Conservation (phyloP, 2,888 invertebrate genomes). For the Harpagoxenus sublaevis region DNA sequence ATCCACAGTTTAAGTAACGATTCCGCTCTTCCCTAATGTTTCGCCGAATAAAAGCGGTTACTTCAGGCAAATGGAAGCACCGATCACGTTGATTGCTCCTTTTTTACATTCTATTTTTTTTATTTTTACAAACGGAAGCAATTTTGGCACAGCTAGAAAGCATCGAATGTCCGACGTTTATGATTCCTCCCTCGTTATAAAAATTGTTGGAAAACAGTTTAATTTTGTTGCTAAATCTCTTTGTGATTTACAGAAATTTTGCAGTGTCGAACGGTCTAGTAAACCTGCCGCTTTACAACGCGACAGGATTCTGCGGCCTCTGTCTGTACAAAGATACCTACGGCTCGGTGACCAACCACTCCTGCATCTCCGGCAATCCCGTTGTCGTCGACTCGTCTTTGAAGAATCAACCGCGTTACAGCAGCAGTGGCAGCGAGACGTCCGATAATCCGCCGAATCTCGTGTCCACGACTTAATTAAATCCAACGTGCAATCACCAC, state of each 20-base stretch:
- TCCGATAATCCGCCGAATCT: conserved; percentile 75
- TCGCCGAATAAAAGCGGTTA: conserved; percentile 30
- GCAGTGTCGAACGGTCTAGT: conserved; percentile 82
- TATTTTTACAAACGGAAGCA: not conserved
- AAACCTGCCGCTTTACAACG: conserved; percentile 79
- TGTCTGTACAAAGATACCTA: conserved; percentile 79
- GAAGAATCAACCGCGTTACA: conserved; percentile 69
- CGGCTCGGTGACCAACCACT: conserved; percentile 69
- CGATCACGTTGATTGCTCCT: not conserved
- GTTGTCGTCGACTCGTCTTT: conserved; percentile 56
- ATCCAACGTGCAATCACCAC: not conserved
- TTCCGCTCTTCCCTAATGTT: conserved; percentile 20
- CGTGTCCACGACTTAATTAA: conserved; percentile 69
- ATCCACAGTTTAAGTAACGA: conserved; percentile 62
- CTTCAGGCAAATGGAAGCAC: not conserved
- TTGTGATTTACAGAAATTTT: conserved; percentile 79
- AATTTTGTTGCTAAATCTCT: not conserved
- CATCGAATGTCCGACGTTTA: not conserved
- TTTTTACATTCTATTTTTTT: not conserved
- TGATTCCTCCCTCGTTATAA: not conserved
- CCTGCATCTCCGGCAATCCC: conserved; percentile 68
- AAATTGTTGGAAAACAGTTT: not conserved
- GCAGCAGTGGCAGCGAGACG: conserved; percentile 77
- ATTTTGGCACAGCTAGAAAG: not conserved
- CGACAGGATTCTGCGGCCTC: conserved; percentile 78